Evolutionary conservation across 2,113 vertebrate genomes (phyloP), one percentile per base, ranked within the genome.

Genomic region (Danionella cerebrum): DNA sequence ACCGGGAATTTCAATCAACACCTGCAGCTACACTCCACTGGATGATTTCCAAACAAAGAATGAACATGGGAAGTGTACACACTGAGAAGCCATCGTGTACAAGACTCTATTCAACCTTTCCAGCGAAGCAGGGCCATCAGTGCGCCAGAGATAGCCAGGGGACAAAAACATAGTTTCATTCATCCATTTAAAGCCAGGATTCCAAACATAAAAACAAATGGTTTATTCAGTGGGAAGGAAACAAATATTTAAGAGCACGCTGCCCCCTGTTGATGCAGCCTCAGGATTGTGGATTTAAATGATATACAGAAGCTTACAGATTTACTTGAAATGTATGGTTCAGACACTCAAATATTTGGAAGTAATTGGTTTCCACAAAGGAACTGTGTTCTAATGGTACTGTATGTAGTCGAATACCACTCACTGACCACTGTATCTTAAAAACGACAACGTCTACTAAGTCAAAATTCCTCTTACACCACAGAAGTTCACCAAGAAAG

Each of bases 221-320:
- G 19, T 33, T n/a, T 19, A 33, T n/a, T 33, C 25, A n/a, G 35
- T 53, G 29, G 27, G 39, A n/a, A 24, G 16, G 12, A 12, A 5
- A 12, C 1, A 51, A 25, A 29, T 55, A 11, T 41, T 47, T 38
- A 44, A 70, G 59, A 48, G 3, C 41, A 76, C 59, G 52, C 71
- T 71, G 77, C 70, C 77, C 71, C 77, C 77, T 76, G 36, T 41
- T 68, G 77, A 48, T 42, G 13, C 16, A 39, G 5, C 31, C 39
- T 44, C 16, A 13, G 14, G 13, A 1, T 29, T 2, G 24, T 29
- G 9, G 11, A 48, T 33, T 19, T 44, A 1, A 18, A 6, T 13
- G 25, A 19, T 2, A 14, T 24, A 16, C 21, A 9, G 5, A 13
- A 29, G n/a, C n/a, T n/a, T n/a, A n/a, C n/a, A n/a, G n/a, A n/a